Evolutionary conservation across 1,140 invertebrate species (phyloP).

Genomic region (Mercenaria mercenaria): DNA sequence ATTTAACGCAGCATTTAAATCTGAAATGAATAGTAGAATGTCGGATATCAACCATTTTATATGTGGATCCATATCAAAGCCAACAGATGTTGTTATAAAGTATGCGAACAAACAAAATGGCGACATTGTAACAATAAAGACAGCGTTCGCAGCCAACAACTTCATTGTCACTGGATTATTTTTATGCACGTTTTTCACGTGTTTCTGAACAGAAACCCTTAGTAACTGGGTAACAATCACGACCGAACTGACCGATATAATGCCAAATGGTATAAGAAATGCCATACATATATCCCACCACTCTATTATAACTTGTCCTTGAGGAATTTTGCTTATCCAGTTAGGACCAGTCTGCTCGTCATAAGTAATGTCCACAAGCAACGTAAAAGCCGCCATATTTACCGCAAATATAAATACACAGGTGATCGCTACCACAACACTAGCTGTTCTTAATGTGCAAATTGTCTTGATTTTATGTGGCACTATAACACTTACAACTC

Average conservation of each 20-base stretch:
- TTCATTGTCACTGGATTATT: not conserved
- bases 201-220: not conserved
- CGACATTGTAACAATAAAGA: constrained; percentile 5
- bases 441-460: not conserved
- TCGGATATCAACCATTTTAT: not conserved
- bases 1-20: constrained; percentile 7
- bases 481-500: not conserved
- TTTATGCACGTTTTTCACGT: not conserved
- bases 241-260: not conserved
- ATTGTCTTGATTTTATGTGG: not conserved
- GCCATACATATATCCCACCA: not conserved
- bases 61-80: not conserved
- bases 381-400: not conserved
- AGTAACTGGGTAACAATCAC: not conserved
- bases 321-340: not conserved
- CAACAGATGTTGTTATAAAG: not conserved
- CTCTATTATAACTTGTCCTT: not conserved
- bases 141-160: not conserved
- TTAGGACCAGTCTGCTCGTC: not conserved
- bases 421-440: not conserved
- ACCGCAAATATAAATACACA: not conserved
- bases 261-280: not conserved
- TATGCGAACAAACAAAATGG: not conserved
- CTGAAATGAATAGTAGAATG: not conserved
- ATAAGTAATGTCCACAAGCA: not conserved